Percentiles rank a stretch among this genome's conserved stretches.
phyloP scores from a whole-genome alignment of 2,113 vertebrate species.

The Phalacrocorax carbo region DNA sequence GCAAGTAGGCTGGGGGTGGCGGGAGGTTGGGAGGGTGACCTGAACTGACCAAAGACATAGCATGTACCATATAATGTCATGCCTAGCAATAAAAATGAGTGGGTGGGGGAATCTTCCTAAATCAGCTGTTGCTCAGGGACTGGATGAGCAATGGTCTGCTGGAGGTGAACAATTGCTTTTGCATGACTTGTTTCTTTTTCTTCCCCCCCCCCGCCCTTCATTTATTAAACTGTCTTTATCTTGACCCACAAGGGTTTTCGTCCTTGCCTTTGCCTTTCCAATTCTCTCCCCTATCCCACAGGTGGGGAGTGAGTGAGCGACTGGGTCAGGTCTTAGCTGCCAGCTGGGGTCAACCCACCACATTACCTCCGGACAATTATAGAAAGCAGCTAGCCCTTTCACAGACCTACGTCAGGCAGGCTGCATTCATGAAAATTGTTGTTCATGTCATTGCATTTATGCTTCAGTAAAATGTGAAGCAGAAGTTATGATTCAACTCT shows the following conservation, averaged over 20 bases:
- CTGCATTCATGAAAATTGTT: neutral
- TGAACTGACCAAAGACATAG: no score
- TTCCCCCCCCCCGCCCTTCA: neutral
- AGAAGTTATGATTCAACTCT: neutral
- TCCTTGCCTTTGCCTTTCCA: neutral
- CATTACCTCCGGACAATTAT: neutral
- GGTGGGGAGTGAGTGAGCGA: accelerated
- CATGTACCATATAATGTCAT: neutral
- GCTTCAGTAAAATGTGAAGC: neutral
- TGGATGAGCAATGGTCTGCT: neutral
- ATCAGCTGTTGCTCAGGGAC: neutral
- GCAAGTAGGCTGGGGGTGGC: accelerated
- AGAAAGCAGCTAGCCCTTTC: neutral
- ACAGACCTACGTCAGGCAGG: neutral
- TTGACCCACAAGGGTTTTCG: neutral
- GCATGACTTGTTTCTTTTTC: no score
- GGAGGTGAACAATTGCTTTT: neutral
- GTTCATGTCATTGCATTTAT: neutral
- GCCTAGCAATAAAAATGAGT: neutral
- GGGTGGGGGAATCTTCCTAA: neutral
- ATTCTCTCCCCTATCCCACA: neutral
- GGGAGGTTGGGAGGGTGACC: neutral
- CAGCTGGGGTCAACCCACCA: neutral
- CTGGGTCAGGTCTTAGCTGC: no score
- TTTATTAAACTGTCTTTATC: neutral